Conservation (phyloP, 2,113 vertebrate species). For the Spermophilus dauricus region DNA sequence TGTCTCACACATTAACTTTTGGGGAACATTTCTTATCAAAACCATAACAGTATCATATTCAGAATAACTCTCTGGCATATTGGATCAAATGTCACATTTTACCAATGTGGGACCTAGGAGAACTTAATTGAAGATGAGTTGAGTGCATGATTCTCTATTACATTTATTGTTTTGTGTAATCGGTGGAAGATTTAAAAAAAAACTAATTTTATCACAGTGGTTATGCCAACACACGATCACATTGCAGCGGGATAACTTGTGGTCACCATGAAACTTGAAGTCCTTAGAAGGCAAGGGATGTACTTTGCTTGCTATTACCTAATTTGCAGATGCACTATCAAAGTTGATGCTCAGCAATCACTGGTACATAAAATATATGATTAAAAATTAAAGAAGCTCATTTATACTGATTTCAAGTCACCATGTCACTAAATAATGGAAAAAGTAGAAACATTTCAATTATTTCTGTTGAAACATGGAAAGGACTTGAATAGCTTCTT, state of each 20-base stretch:
- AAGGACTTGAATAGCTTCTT: not conserved
- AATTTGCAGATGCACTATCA: not conserved
- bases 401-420: not conserved
- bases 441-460: not conserved
- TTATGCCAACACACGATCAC: not conserved
- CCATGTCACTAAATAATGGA: not conserved
- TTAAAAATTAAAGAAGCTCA: not conserved
- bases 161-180: not conserved
- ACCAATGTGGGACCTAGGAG: not conserved
- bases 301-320: not conserved
- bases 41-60: not conserved
- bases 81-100: not conserved
- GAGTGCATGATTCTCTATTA: not conserved
- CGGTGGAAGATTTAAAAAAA: not conserved
- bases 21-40: no score
- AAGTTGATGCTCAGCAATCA: not conserved
- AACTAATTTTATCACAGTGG: not conserved
- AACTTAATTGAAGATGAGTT: not conserved
- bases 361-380: not conserved
- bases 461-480: not conserved
- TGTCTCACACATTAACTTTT: no score
- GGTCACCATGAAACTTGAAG: not conserved
- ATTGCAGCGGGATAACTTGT: not conserved
- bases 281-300: not conserved
- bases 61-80: not conserved